Percentiles rank a stretch among this genome's conserved stretches.
Conservation (phyloP, 1,140 invertebrate species). For the Drosophila equinoxialis region DNA sequence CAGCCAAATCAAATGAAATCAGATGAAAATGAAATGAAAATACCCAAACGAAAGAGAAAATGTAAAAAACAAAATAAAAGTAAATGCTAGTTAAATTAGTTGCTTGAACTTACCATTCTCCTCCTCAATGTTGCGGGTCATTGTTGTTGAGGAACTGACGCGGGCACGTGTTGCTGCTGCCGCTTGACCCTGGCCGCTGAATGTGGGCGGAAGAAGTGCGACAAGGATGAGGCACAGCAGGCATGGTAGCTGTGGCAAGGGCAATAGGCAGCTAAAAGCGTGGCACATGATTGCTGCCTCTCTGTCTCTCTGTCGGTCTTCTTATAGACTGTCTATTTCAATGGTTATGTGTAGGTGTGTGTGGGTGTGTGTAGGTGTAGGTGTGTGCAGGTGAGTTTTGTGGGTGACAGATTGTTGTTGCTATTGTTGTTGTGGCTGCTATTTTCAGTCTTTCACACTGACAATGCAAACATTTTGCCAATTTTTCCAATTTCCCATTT, state of each 20-base stretch:
- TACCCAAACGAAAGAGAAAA: background rate
- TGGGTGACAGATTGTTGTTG: conserved; percentile 25
- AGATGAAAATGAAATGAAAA: conserved; percentile 1
- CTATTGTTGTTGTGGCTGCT: conserved; percentile 12
- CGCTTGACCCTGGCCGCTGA: conserved; percentile 55
- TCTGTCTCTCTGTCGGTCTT: background rate
- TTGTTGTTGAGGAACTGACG: conserved; percentile 75
- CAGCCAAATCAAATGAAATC: conserved; percentile 2
- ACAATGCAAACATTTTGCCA: conserved; percentile 25
- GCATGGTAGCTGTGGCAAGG: conserved; percentile 23
- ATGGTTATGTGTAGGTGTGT: conserved; percentile 11
- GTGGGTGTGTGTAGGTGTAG: conserved; percentile 9
- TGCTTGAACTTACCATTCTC: conserved; percentile 75
- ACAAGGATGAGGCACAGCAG: conserved; percentile 60
- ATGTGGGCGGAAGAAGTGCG: conserved; percentile 53
- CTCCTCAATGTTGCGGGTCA: conserved; percentile 80
- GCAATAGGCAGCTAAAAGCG: conserved; percentile 47
- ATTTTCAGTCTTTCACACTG: conserved; percentile 13
- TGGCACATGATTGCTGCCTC: conserved; percentile 55
- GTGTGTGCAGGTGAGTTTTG: conserved; percentile 25
- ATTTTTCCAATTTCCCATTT: conserved; percentile 31
- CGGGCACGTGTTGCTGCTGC: conserved; percentile 73
- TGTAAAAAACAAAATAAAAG: background rate
- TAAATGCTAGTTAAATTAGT: conserved; percentile 13
- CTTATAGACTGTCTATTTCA: conserved; percentile 13